Conservation (phyloP, 2,113 vertebrate species). For the Tetrao urogallus region DNA sequence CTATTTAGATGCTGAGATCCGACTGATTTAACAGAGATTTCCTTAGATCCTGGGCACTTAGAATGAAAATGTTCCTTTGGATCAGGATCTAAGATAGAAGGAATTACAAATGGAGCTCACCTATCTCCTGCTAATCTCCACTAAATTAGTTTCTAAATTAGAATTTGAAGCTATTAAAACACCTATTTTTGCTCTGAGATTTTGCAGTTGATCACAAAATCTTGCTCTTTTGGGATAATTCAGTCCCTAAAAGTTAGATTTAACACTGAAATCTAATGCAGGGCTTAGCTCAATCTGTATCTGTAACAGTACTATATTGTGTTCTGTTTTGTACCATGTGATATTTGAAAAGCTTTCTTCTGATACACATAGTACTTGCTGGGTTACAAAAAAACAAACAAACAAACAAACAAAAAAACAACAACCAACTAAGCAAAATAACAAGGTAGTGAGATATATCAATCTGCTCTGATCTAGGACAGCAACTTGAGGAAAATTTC, state of each 20-base stretch:
- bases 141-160: constrained; percentile 27
- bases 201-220: constrained; percentile 23
- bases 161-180: neutral
- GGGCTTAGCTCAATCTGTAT: neutral
- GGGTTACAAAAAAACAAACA: neutral
- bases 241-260: constrained; percentile 17
- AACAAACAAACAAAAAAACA: no score
- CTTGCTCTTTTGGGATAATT: constrained; percentile 23
- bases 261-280: constrained; percentile 2
- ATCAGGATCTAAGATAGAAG: constrained; percentile 36
- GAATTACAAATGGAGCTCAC: constrained; percentile 12
- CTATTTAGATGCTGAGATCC: neutral
- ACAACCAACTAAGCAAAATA: neutral
- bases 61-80: neutral
- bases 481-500: neutral
- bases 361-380: neutral
- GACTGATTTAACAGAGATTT: neutral
- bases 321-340: neutral
- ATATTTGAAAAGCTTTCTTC: constrained; percentile 24
- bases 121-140: neutral
- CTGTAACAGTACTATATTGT: neutral
- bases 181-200: neutral
- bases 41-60: neutral
- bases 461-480: neutral
- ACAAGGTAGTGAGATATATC: neutral